phyloP scores from a whole-genome alignment of 2,797 vertebrate genomes.

The Poecilia picta region DNA sequence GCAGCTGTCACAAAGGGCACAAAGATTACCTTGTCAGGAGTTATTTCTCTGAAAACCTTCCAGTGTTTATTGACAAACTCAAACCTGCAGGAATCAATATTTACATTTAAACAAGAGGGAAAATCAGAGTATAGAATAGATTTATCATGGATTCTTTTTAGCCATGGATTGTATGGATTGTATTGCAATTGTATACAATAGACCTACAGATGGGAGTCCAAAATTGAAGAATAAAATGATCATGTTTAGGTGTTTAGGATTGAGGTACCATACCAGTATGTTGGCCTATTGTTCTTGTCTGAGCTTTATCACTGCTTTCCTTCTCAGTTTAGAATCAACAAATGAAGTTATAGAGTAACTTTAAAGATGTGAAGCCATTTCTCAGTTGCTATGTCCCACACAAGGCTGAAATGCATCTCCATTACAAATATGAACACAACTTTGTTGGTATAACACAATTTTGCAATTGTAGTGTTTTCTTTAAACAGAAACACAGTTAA shows the following conservation, averaged over 20 bases:
- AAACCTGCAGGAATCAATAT: background rate
- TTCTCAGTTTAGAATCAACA: background rate
- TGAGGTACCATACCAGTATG: background rate
- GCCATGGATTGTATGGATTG: no score
- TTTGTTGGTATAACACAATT: no score
- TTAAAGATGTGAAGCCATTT: background rate
- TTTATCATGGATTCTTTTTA: no score
- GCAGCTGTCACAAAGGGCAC: background rate
- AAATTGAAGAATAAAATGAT: background rate
- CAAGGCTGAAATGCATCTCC: background rate
- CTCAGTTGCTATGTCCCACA: background rate
- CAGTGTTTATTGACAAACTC: background rate
- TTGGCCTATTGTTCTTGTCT: background rate
- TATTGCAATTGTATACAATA: background rate
- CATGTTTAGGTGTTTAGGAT: background rate
- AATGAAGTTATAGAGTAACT: background rate
- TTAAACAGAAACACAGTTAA: no score
- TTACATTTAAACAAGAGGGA: background rate
- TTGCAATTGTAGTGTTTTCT: no score
- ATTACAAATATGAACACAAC: no score
- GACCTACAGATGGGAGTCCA: background rate
- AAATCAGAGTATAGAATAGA: background rate
- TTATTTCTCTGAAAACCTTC: background rate
- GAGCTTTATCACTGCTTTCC: background rate
- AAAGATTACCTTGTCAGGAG: background rate